Conservation (phyloP, 1,140 invertebrate species). For the Lethocerus indicus region DNA sequence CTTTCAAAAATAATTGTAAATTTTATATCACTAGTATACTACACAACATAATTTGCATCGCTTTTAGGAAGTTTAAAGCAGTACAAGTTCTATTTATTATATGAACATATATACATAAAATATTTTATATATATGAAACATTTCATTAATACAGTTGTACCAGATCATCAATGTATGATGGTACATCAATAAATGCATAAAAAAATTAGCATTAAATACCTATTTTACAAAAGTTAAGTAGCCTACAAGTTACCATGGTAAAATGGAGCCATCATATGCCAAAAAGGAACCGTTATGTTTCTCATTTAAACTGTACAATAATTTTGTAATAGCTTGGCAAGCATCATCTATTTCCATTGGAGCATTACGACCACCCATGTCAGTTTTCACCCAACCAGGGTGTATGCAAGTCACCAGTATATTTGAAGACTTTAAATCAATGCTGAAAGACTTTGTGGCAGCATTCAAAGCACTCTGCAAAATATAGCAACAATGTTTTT, state of each 20-base stretch:
- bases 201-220: too few species aligned
- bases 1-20: too few species aligned
- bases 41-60: too few species aligned
- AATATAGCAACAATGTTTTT: conserved; percentile 13
- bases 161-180: too few species aligned
- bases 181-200: too few species aligned
- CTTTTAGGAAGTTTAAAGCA: too few species aligned
- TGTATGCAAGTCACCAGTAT: conserved; percentile 63
- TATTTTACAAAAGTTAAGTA: too few species aligned
- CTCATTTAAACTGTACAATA: conserved; percentile 38
- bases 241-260: conserved; percentile 47
- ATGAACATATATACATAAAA: too few species aligned
- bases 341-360: conserved; percentile 48
- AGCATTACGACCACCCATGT: conserved; percentile 70
- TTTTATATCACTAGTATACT: too few species aligned
- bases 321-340: conserved; percentile 41
- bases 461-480: conserved; percentile 69
- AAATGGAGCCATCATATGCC: conserved; percentile 51
- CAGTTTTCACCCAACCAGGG: conserved; percentile 82
- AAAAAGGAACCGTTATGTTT: conserved; percentile 55
- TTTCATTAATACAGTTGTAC: too few species aligned
- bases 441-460: conserved; percentile 65
- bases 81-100: too few species aligned
- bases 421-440: conserved; percentile 56
- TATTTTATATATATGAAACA: too few species aligned